Evolutionary conservation across 2,797 vertebrate species (phyloP).

Genomic region (Pseudochirops cupreus): DNA sequence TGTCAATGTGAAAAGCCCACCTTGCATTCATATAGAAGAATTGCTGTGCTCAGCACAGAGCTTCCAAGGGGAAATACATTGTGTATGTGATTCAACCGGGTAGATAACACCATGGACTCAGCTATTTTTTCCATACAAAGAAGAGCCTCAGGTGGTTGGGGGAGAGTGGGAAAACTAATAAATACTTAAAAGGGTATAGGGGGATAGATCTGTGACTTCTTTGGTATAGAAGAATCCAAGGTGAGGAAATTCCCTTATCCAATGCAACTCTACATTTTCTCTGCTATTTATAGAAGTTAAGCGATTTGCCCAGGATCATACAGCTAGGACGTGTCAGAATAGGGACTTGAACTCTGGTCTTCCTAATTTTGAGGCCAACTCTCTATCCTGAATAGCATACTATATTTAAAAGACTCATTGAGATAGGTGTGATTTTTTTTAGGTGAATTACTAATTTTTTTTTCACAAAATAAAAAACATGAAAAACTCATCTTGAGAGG

Average conservation of each 20-base stretch:
- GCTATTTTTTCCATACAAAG: neutral
- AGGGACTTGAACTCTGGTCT: neutral
- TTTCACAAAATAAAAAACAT: neutral
- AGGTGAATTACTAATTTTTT: neutral
- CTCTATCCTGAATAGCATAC: neutral
- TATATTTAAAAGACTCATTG: neutral
- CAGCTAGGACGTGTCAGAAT: neutral
- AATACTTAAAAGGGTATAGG: neutral
- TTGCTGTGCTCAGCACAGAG: neutral
- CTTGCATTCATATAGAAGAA: slow-evolving; percentile 3
- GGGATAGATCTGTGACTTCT: neutral
- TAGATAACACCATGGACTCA: neutral
- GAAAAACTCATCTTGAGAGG: neutral
- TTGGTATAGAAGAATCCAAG: neutral
- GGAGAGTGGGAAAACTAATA: neutral
- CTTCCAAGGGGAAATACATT: neutral
- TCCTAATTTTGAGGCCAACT: neutral
- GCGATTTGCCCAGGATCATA: neutral
- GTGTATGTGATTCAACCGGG: neutral
- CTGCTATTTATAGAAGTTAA: neutral
- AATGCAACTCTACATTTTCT: neutral
- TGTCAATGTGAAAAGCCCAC: neutral
- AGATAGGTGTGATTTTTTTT: neutral
- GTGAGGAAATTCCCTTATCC: neutral
- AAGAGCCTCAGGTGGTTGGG: neutral